Conservation (phyloP, 2,888 invertebrate genomes). For the Drosophila villosipedis region DNA sequence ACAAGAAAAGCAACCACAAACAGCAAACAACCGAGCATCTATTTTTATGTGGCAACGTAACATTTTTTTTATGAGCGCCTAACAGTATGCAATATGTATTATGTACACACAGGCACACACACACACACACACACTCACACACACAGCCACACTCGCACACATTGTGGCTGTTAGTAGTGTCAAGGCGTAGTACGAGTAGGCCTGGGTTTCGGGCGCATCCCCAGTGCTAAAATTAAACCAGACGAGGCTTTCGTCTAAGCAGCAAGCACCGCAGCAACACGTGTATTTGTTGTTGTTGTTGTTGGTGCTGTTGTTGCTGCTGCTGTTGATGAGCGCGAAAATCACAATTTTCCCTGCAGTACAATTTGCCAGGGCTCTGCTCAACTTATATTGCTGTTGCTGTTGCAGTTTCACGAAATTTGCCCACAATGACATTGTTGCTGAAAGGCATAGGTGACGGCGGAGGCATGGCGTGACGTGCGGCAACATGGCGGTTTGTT, state of each 20-base stretch:
- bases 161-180: conserved; percentile 56
- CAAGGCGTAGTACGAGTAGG: conserved; percentile 56
- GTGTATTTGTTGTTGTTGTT: conserved; percentile 53
- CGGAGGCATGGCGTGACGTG: conserved; percentile 8
- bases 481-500: conserved; percentile 58
- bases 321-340: conserved; percentile 74
- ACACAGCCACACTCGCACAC: conserved; percentile 14
- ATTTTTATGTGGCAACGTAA: conserved; percentile 70
- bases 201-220: conserved; percentile 27
- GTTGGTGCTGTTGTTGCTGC: conserved; percentile 40
- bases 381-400: conserved; percentile 38
- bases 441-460: conserved; percentile 43
- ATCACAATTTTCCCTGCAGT: conserved; percentile 79
- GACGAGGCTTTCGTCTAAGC: conserved; percentile 65
- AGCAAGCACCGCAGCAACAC: conserved; percentile 59
- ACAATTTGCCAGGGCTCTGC: conserved; percentile 67
- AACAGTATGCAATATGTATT: conserved; percentile 75
- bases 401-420: conserved; percentile 69
- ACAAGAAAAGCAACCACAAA: conserved; percentile 23
- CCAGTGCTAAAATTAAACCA: conserved; percentile 77
- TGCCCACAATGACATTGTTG: conserved; percentile 65
- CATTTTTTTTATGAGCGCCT: conserved; percentile 74
- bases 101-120: conserved; percentile 30
- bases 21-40: conserved; percentile 52
- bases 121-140: not conserved